Base-by-base conservation (phyloP, 2,888 invertebrate genomes). In the Apamea monoglypha region DNA sequence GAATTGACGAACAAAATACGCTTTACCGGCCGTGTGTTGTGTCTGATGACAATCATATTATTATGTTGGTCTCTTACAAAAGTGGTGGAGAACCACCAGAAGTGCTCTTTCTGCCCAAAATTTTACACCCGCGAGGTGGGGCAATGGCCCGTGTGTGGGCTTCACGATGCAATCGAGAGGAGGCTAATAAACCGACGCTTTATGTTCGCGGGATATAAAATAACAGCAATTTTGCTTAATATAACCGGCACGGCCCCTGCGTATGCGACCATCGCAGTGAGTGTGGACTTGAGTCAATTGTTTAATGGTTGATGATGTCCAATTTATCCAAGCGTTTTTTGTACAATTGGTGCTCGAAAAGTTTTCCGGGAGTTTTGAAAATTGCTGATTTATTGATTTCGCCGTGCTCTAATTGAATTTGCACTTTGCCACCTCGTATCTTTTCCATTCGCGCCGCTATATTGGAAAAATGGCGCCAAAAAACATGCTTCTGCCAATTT, bases 141-240 rank as follows among this genome's bases (percentile, higher is more conserved):
- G 36, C 76, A 79, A 80, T 76, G 68, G 70, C 29, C 68, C 44
- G 76, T 73, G 86, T 81, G 82, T 70, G 86, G 87, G 89, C 81
- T 87, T 87, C 84, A 78, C 82, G 76, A 78, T 82, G 84, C 84
- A 86, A 91, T 89, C 87, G 89, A 88, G 85, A 88, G 87, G 86
- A 74, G 82, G 68, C 87, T 89, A 87, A 89, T 89, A 89, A 88
- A 89, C 86, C 73, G 86, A 77, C 36, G 82, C 86, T 91, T 89
- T 89, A 87, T 90, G 89, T 89, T 90, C 84, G 83, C 83, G 81
- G 85, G 85, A 88, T 90, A 91, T 92, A 90, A 90, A 92, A 92
- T 92, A 91, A 91, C 90, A 91, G 87, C 91, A 91, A 92, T 92
- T 92, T 92, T 88, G 89, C 78, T 88, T 89, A 90, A 91, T 90